Base-by-base conservation (phyloP, 1,140 invertebrate species). In the Heliothis subflexa region DNA sequence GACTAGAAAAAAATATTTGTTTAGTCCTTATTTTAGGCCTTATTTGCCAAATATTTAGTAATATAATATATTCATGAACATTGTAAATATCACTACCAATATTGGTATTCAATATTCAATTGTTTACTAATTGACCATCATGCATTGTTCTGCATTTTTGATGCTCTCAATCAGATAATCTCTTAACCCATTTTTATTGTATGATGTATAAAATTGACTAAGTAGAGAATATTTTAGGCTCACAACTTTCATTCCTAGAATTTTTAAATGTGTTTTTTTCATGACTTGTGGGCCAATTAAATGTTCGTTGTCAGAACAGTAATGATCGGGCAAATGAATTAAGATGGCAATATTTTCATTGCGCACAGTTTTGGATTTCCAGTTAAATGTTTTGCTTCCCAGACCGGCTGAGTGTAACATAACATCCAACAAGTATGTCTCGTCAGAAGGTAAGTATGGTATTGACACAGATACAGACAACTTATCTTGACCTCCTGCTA, bases 321-420 rank as follows among this genome's bases (percentile, higher is more conserved):
- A 97, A 91, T 97, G 95, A 81, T 97, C 96, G 16, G 96, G 96
- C 25, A 97, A 88, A 89, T 97, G 94, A 68, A 97, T 95, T 33
- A 97, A 88, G 77, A 97, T 81, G 3, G 95, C 96, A 50, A 93
- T 94, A 82, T 93, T 95, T 25, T 93, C 77, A 86, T 95, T 94
- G 83, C 86, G 91, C 59, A 84, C 84, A 4, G 83, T 81, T 49
- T 91, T 85, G 4, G 88, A 81, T 83, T 94, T 94, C 85, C 95
- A 94, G 66, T 93, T 91, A 14, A 95, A 91, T 49, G 91, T 91
- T 52, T 93, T 88, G 40, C 82, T 89, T 0, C 83, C 84, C 7
- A 91, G 86, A 18, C 89, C 89, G 66, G 75, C 81, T n/a, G 95
- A 95, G 88, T 96, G 95, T 66, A 97, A 81, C 78, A 97, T 82